These are phyloP conservation scores for Petaurus breviceps DNA, from an alignment of 2,113 vertebrate species.

Conservation along the genomic window DNA sequence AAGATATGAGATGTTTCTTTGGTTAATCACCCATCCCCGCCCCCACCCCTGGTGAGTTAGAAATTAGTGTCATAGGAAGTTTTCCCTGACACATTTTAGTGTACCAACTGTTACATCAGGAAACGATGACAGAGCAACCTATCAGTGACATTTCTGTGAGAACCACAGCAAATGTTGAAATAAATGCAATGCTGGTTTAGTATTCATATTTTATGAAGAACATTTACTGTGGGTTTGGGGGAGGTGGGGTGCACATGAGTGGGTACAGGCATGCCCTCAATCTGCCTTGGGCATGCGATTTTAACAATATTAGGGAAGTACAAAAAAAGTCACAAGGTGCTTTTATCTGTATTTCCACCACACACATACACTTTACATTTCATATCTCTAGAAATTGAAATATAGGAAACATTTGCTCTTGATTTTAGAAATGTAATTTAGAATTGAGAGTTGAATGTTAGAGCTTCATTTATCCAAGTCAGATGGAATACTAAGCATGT, in stretches of 20 bases:
- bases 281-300: not conserved
- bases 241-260: not conserved
- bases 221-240: not conserved
- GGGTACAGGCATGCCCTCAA: not conserved
- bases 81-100: conserved; percentile 4
- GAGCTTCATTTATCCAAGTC: not conserved
- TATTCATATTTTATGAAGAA: conserved; percentile 11
- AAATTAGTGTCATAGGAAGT: not conserved
- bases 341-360: not conserved
- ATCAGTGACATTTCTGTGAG: not conserved
- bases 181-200: not conserved
- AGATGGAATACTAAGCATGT: not conserved
- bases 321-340: not conserved
- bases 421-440: conserved; percentile 1
- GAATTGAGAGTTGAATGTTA: not conserved
- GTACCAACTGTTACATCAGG: not conserved
- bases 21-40: conserved; percentile 31
- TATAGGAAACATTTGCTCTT: not conserved
- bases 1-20: conserved; percentile 24
- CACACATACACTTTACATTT: not conserved
- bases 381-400: not conserved
- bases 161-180: not conserved
- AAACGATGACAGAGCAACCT: conserved; percentile 40
- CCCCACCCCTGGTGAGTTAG: not conserved
- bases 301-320: not conserved